Base-by-base conservation (phyloP, 2,888 invertebrate species). In the Ochropacha duplaris region DNA sequence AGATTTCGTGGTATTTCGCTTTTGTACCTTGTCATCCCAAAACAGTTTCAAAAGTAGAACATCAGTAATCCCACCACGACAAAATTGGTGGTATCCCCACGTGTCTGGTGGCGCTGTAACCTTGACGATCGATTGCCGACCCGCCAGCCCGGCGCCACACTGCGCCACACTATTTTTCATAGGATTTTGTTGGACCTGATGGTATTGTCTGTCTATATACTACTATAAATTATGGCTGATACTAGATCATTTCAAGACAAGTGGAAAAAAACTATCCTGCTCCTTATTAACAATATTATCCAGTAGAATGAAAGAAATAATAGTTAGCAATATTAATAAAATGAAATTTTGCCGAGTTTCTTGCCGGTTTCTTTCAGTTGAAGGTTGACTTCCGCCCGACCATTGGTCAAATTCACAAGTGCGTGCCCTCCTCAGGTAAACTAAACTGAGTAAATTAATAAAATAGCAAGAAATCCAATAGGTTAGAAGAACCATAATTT, bases 41-140 rank as follows among this genome's bases (percentile, higher is more conserved):
- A 44, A 44, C 39, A 19, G 6, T 19, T n/a, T 44, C 19, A 44
- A 44, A 44, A 44, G 44, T 44, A 19, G 44, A 44, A 19, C 44
- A 44, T 9, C 44, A 1, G 19, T 19, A 44, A n/a, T 44, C 44
- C 44, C 58, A 62, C 54, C 71, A 63, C 34, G 54, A n/a, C 22
- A 52, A 24, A 44, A 54, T 34, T 52, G 52, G 49, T 59, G 57
- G 55, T 55, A 64, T 74, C 76, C 78, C 72, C 80, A 77, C 78
- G 81, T 77, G 77, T 76, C 74, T 78, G 83, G 73, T 64, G 74
- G 76, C 52, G 31, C 34, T 52, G 52, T 86, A 87, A 88, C 91
- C 91, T 91, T 91, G 90, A 78, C 85, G 89, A 91, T 91, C 91
- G 90, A 91, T 91, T 81, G 83, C 64, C 79, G 70, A 69, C 68